Conservation (phyloP, 2,113 vertebrate species). For the Condylura cristata region DNA sequence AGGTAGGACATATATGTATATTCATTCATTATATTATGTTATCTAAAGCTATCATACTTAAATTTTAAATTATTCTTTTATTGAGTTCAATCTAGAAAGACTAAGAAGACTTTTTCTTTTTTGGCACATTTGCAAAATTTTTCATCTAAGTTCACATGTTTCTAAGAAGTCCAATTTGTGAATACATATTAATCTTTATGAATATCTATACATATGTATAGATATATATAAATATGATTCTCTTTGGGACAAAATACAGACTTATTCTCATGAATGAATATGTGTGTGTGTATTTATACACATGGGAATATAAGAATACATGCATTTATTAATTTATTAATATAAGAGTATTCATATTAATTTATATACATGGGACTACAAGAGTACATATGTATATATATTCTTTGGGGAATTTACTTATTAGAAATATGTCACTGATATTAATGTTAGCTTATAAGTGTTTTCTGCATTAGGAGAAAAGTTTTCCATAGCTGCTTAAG, state of each 20-base stretch:
- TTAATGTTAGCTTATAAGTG: background rate
- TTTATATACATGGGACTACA: too few species aligned
- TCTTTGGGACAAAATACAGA: too few species aligned
- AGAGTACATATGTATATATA: too few species aligned
- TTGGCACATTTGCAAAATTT: conserved; percentile 25
- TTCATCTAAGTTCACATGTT: background rate
- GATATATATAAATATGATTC: too few species aligned
- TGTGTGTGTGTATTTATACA: too few species aligned
- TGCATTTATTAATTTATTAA: too few species aligned
- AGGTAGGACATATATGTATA: background rate
- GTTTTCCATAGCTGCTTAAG: background rate
- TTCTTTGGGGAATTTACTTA: background rate
- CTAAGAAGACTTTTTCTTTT: background rate
- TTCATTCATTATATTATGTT: background rate
- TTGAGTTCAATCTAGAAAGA: background rate
- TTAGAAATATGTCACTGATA: background rate
- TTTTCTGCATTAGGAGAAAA: background rate
- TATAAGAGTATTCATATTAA: too few species aligned
- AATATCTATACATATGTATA: background rate
- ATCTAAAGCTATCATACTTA: background rate
- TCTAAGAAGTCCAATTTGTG: background rate
- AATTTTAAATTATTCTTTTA: background rate
- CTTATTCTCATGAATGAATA: too few species aligned
- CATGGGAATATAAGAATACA: too few species aligned
- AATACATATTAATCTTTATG: background rate